A percentile compares a stretch with the other conserved stretches of the same genome.
phyloP scores from a whole-genome alignment of 2,113 vertebrate genomes.

The Myotis brandtii region DNA sequence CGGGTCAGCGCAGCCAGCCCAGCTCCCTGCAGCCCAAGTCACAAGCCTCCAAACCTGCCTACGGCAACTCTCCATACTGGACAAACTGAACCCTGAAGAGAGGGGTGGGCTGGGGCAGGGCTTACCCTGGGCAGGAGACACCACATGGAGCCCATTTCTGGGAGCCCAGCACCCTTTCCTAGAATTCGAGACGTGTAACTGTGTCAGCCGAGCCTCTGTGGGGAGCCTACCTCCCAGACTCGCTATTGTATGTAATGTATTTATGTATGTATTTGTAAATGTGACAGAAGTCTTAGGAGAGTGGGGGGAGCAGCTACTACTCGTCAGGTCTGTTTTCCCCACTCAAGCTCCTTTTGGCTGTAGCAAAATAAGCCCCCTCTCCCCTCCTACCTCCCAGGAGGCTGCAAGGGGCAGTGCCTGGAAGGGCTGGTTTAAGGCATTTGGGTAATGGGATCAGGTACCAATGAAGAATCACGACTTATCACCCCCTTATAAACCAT shows the following conservation, averaged over 20 bases:
- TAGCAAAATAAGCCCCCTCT: constrained; percentile 70
- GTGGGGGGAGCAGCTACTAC: constrained; percentile 78
- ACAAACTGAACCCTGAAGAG: constrained; percentile 83
- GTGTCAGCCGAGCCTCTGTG: constrained; percentile 81
- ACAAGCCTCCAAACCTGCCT: constrained; percentile 89
- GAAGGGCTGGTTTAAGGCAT: constrained; percentile 63
- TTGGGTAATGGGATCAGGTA: constrained; percentile 34
- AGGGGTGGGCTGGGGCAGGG: not conserved
- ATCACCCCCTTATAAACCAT: constrained; percentile 13
- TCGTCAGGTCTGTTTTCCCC: constrained; percentile 76
- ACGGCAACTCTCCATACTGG: constrained; percentile 90
- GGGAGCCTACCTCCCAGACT: constrained; percentile 83
- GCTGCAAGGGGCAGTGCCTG: not conserved
- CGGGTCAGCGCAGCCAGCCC: constrained; percentile 88
- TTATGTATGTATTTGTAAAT: constrained; percentile 93
- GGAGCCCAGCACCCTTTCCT: constrained; percentile 65
- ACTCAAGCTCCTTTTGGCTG: not conserved
- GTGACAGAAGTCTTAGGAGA: constrained; percentile 84
- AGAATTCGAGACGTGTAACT: constrained; percentile 73
- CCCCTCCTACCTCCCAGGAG: constrained; percentile 42
- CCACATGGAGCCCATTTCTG: constrained; percentile 66
- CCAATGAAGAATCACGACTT: constrained; percentile 66
- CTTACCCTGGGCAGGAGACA: constrained; percentile 60
- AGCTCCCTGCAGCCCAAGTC: constrained; percentile 90
- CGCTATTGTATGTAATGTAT: constrained; percentile 91